Evolutionary conservation across 2,797 vertebrate genomes (phyloP).

Genomic region (Hybognathus amarus): DNA sequence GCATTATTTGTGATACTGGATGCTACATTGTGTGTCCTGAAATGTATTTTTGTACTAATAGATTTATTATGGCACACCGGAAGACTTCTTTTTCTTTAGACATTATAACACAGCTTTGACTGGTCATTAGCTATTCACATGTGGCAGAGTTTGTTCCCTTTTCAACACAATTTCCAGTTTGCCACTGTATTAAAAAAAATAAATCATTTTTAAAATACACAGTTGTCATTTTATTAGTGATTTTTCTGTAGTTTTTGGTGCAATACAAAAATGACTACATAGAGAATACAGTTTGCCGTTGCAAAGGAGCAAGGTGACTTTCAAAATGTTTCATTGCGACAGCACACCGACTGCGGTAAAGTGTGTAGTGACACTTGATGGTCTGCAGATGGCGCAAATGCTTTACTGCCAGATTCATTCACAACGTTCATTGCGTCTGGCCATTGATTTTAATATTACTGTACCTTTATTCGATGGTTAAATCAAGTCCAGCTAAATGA

Average conservation of each 20-base stretch:
- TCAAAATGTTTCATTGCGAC: neutral
- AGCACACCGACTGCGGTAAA: slow-evolving; percentile 7
- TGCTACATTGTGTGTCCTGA: slow-evolving; percentile 97
- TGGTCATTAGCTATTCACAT: slow-evolving; percentile 91
- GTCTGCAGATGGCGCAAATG: slow-evolving; percentile 23
- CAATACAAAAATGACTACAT: neutral
- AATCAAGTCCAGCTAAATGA: neutral
- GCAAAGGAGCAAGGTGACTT: slow-evolving; percentile 22
- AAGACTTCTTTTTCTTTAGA: slow-evolving; percentile 87
- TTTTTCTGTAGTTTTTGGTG: neutral
- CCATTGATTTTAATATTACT: neutral
- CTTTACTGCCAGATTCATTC: neutral
- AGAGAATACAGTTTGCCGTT: neutral
- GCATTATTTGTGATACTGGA: slow-evolving; percentile 94
- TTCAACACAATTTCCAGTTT: slow-evolving; percentile 96
- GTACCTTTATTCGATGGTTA: neutral
- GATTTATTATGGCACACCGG: slow-evolving; percentile 98
- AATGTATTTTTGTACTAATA: slow-evolving; percentile 99
- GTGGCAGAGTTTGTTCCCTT: slow-evolving; percentile 85
- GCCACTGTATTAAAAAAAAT: slow-evolving; percentile 92
- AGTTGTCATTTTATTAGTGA: slow-evolving; percentile 9
- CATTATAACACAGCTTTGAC: slow-evolving; percentile 93
- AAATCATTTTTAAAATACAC: slow-evolving; percentile 96
- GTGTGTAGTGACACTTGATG: neutral
- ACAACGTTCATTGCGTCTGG: neutral